Evolutionary conservation across 2,113 vertebrate genomes (phyloP), one percentile per base, ranked within the genome.

Genomic region (Oncorhynchus gorbuscha): DNA sequence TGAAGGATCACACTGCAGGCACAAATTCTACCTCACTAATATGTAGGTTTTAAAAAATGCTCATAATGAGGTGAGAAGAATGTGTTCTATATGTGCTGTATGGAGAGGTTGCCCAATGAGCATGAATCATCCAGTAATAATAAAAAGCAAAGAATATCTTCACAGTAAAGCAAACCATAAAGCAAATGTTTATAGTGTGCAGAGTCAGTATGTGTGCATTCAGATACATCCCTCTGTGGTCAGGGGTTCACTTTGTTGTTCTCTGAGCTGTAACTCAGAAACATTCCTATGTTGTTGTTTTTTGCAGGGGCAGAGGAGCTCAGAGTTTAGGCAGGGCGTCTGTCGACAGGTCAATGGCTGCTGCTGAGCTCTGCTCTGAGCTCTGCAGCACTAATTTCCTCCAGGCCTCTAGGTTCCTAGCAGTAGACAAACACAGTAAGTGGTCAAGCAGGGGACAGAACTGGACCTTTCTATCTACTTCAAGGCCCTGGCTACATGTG

Each of bases 401-500:
- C 72, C 71, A 69, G 77, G 71, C 71, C 49, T 55, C 58, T 58
- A 0, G 1, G 20, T 22, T 79, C 67, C 73, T 61, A 5, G 30
- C 1, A 13, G 24, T 28, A 66, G 39, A 74, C 86, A 86, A 90
- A 86, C 85, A 79, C 89, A 93, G 91, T 89, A 93, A 93, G 89
- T n/a, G 26, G 77, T 84, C 89, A 79, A 51, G 51, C 45, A 86
- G 90, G 87, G 90, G 82, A 85, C 86, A 89, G 84, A 71, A 83
- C 83, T 79, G 88, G 91, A 90, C 84, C 85, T 90, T 87, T 92
- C 86, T 92, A 87, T 76, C 87, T 83, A 86, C 92, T 92, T 92
- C 91, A 93, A 93, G 92, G 90, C 87, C 14, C 82, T 48, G 65
- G 89, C 90, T 73, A 90, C 92, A 90, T 94, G 92, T 94, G 93